A percentile compares a stretch with the other conserved stretches of the same genome.
Conservation (phyloP, 2,888 invertebrate species). For the Heteromyza rotundicornis region DNA sequence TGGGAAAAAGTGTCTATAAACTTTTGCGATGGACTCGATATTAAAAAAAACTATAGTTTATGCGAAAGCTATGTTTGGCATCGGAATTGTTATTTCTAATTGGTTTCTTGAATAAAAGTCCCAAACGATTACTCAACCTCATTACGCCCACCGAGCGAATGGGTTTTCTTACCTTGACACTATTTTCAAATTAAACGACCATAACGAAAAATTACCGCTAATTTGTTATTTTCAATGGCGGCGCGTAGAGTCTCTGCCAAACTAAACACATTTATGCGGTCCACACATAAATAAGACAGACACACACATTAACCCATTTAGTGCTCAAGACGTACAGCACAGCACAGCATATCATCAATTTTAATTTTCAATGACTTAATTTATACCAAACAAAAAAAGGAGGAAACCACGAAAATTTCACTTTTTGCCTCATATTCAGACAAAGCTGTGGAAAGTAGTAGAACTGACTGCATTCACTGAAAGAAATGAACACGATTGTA, state of each 20-base stretch:
- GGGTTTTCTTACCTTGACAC: background rate
- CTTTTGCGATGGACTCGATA: no score
- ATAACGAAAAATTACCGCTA: background rate
- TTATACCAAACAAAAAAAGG: background rate
- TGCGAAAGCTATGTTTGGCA: no score
- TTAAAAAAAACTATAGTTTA: no score
- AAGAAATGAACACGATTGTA: background rate
- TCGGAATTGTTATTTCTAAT: no score
- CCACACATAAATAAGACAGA: no score
- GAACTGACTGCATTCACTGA: background rate
- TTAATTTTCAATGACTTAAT: background rate
- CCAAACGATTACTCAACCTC: background rate
- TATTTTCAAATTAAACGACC: conserved; percentile 41
- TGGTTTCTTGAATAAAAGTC: no score
- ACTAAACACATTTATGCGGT: background rate
- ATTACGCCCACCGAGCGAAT: background rate
- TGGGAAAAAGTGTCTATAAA: no score
- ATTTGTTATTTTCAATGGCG: background rate
- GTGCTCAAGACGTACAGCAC: background rate
- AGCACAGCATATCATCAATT: background rate
- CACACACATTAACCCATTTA: conserved; percentile 1
- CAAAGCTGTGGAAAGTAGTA: background rate
- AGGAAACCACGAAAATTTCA: background rate
- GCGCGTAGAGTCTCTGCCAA: no score
- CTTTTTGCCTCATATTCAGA: background rate